Percentiles rank a stretch among this genome's conserved stretches.
Evolutionary conservation across 1,140 invertebrate genomes (phyloP).

Genomic region (Plodia interpunctella): DNA sequence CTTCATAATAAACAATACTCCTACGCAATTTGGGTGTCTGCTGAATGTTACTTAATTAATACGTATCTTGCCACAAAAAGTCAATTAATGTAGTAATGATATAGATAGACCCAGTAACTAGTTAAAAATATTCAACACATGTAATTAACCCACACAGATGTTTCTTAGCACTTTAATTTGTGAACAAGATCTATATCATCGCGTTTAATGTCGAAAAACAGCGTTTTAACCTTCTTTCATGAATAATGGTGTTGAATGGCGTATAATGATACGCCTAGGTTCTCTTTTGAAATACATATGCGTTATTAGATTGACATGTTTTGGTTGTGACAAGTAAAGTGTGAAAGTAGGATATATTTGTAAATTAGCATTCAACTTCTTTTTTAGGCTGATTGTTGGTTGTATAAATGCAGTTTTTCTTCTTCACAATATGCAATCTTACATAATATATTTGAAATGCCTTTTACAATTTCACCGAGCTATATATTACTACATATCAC

Average conservation of each 20-base stretch:
- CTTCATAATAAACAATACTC: conserved; percentile 13
- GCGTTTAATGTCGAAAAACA: conserved; percentile 29
- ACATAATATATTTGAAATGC: too few species aligned
- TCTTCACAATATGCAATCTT: too few species aligned
- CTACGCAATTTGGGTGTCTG: conserved; percentile 13
- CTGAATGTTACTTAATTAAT: conserved; percentile 18
- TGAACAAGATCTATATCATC: conserved; percentile 49
- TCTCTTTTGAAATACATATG: not conserved
- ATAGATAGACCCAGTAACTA: conserved; percentile 6
- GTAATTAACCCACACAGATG: conserved; percentile 40
- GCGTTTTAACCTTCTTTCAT: conserved; percentile 24
- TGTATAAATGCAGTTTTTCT: too few species aligned
- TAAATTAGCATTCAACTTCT: too few species aligned
- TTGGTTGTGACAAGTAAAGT: too few species aligned
- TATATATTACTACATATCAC: too few species aligned
- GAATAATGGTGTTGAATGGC: not conserved
- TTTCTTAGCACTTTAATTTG: conserved; percentile 41
- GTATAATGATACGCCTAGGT: not conserved
- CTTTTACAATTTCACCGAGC: too few species aligned
- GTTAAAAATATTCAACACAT: conserved; percentile 30
- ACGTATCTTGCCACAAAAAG: conserved; percentile 20
- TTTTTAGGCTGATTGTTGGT: too few species aligned
- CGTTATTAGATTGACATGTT: not conserved
- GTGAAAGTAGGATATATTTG: too few species aligned
- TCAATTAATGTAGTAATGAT: conserved; percentile 25